Percentiles rank a stretch among this genome's conserved stretches.
Evolutionary conservation across 2,888 invertebrate species (phyloP).

Genomic region (Cryptophagus acutangulus): DNA sequence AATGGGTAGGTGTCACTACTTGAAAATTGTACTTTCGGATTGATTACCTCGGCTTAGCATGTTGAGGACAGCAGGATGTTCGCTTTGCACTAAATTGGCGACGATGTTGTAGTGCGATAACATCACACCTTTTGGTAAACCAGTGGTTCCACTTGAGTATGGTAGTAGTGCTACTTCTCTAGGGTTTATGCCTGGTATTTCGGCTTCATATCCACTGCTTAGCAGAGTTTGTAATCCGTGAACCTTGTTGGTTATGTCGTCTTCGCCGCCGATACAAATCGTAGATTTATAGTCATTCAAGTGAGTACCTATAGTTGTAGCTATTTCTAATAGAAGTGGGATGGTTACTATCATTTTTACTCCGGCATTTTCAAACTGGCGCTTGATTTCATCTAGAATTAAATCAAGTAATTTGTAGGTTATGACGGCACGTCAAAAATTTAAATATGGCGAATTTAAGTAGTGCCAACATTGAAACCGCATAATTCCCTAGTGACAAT

Average conservation of each 20-base stretch:
- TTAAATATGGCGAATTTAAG: too few relatives aligned
- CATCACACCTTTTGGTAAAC: conserved; percentile 76
- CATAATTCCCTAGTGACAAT: too few relatives aligned
- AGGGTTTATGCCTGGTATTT: conserved; percentile 49
- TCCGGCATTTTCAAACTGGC: conserved; percentile 60
- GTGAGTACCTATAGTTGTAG: conserved; percentile 52
- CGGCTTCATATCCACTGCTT: conserved; percentile 40
- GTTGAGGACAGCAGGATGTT: conserved; percentile 36
- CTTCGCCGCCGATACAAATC: conserved; percentile 60
- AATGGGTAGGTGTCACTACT: not conserved
- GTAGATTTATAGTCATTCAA: conserved; percentile 58
- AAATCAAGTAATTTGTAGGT: conserved; percentile 4
- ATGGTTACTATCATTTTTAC: conserved; percentile 62
- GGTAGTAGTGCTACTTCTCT: conserved; percentile 56
- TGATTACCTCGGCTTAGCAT: conserved; percentile 31
- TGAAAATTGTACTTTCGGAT: not conserved
- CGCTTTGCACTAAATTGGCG: conserved; percentile 44
- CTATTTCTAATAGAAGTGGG: conserved; percentile 58
- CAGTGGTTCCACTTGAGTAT: conserved; percentile 73
- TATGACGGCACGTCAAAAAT: too few relatives aligned
- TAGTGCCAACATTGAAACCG: too few relatives aligned
- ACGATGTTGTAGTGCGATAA: conserved; percentile 65
- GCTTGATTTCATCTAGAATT: conserved; percentile 56
- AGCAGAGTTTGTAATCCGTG: conserved; percentile 45
- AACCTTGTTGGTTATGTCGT: conserved; percentile 47